Evolutionary conservation across 92 coral and sea anemone genomes (phyloP).

Genomic region (Epizoanthus ramosus): DNA sequence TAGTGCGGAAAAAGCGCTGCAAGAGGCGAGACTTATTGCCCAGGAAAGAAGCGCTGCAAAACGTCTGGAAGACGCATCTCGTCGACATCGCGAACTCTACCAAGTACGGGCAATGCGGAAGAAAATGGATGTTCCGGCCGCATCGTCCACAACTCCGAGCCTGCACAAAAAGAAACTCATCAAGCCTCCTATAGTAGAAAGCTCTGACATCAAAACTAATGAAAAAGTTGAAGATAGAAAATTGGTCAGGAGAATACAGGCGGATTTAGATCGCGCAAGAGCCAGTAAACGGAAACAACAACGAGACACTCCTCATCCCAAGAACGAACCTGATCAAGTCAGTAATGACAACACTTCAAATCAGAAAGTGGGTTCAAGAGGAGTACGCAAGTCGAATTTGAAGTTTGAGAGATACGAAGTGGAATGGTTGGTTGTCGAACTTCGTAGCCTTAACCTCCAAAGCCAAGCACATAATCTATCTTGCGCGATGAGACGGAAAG

Average conservation of each 20-base stretch:
- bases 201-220: neutral
- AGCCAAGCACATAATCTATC: conserved; percentile 59
- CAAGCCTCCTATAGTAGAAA: too few species aligned
- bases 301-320: neutral
- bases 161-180: too few species aligned
- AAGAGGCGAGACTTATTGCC: conserved; percentile 45
- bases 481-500: conserved; percentile 50
- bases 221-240: neutral
- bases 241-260: neutral
- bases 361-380: neutral
- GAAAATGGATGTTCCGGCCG: neutral
- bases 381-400: neutral
- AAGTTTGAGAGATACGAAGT: conserved; percentile 55
- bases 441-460: conserved; percentile 51
- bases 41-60: conserved; percentile 38
- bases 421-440: conserved; percentile 57
- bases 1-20: conserved; percentile 55
- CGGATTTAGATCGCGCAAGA: conserved; percentile 12
- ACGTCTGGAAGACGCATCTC: conserved; percentile 34
- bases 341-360: neutral
- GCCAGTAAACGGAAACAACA: neutral
- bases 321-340: neutral
- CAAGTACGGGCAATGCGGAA: neutral
- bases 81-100: neutral
- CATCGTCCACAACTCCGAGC: neutral